These are phyloP conservation scores for Nymphalis urticae DNA, from an alignment of 2,888 invertebrate genomes.

Conservation along the genomic window DNA sequence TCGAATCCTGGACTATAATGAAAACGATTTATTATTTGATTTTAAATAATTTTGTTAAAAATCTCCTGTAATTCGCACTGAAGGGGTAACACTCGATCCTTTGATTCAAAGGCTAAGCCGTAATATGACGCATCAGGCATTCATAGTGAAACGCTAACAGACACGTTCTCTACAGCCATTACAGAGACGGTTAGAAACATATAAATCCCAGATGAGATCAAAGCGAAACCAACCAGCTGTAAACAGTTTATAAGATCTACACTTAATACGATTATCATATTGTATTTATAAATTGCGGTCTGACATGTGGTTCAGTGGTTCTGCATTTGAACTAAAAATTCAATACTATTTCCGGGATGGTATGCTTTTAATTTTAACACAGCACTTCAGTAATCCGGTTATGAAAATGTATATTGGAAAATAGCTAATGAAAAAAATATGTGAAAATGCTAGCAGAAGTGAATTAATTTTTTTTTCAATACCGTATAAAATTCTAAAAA, in stretches of 20 bases:
- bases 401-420: no score
- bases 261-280: slow-evolving; percentile 2
- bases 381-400: no score
- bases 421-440: no score
- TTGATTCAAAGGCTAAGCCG: neutral
- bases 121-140: neutral
- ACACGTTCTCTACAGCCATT: neutral
- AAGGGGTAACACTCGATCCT: no score
- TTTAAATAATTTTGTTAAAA: neutral
- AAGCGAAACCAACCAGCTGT: slow-evolving; percentile 10
- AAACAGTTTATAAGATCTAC: slow-evolving; percentile 7
- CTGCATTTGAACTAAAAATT: no score
- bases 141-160: slow-evolving; percentile 1
- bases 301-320: neutral
- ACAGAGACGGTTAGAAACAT: slow-evolving; percentile 2
- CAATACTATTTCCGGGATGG: no score
- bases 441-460: no score
- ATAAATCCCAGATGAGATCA: slow-evolving; percentile 8
- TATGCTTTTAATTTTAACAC: no score
- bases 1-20: neutral
- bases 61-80: no score
- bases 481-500: no score
- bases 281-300: neutral
- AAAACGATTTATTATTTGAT: neutral
- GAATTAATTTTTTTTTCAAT: no score